Evolutionary conservation across 2,113 vertebrate genomes (phyloP).

Genomic region (Eolophus roseicapilla): DNA sequence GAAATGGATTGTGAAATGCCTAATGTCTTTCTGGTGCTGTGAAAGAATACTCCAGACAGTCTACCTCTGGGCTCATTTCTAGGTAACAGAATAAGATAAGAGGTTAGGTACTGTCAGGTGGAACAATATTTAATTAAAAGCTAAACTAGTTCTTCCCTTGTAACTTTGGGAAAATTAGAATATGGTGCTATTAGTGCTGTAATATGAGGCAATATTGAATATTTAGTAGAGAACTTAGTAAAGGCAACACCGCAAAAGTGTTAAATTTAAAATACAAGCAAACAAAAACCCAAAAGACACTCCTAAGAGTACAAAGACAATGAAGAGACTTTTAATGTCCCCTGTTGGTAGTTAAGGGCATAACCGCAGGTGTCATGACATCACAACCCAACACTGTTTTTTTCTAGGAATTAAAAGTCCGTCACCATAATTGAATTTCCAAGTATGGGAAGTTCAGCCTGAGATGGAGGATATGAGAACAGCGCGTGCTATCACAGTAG

Average conservation of each 20-base stretch:
- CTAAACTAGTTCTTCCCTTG: background rate
- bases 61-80: background rate
- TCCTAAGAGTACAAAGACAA: background rate
- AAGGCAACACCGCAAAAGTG: background rate
- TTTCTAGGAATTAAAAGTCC: background rate
- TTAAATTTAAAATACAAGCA: background rate
- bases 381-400: background rate
- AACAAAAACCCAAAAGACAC: background rate
- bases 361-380: background rate
- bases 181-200: background rate
- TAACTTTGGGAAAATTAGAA: background rate
- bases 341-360: background rate
- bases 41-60: background rate
- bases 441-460: background rate
- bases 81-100: background rate
- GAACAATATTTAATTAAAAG: background rate
- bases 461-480: background rate
- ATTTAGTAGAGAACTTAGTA: background rate
- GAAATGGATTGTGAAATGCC: background rate
- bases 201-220: background rate
- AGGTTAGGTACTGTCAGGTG: background rate
- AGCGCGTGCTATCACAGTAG: background rate
- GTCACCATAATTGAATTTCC: background rate
- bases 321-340: background rate
- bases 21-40: background rate